Evolutionary conservation across 2,113 vertebrate species (phyloP).

Genomic region (Campylorhamphus procurvoides): DNA sequence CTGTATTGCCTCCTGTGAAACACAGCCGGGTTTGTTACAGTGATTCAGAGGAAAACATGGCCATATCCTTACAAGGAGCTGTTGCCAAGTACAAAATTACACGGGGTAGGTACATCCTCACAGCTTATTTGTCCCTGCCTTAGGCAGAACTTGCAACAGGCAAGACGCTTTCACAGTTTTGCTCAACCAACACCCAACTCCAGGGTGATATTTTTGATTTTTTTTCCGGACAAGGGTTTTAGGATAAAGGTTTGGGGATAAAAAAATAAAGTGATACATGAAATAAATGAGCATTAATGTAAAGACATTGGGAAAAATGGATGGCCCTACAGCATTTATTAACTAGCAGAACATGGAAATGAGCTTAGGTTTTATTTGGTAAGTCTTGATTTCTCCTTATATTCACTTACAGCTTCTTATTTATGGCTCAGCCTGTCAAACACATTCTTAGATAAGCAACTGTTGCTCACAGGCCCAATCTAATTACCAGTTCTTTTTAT

Average conservation of each 20-base stretch:
- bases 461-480: constrained; percentile 48
- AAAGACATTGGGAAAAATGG: background rate
- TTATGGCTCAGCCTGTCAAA: constrained; percentile 57
- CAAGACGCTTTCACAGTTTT: background rate
- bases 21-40: background rate
- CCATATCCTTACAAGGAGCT: background rate
- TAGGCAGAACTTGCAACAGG: background rate
- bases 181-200: background rate
- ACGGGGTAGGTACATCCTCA: background rate
- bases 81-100: background rate
- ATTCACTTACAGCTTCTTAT: constrained; percentile 28
- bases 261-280: background rate
- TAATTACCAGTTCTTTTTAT: constrained; percentile 57
- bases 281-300: background rate
- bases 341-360: background rate
- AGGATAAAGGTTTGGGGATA: background rate
- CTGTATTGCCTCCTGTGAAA: background rate
- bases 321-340: background rate
- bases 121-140: background rate
- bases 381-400: constrained; percentile 19
- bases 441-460: constrained; percentile 48
- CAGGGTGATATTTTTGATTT: background rate
- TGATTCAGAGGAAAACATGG: background rate
- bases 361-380: constrained; percentile 7
- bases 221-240: background rate